A percentile compares a stretch with the other conserved stretches of the same genome.
phyloP scores from a whole-genome alignment of 2,113 vertebrate species.

The Dryoscopus gambensis region DNA sequence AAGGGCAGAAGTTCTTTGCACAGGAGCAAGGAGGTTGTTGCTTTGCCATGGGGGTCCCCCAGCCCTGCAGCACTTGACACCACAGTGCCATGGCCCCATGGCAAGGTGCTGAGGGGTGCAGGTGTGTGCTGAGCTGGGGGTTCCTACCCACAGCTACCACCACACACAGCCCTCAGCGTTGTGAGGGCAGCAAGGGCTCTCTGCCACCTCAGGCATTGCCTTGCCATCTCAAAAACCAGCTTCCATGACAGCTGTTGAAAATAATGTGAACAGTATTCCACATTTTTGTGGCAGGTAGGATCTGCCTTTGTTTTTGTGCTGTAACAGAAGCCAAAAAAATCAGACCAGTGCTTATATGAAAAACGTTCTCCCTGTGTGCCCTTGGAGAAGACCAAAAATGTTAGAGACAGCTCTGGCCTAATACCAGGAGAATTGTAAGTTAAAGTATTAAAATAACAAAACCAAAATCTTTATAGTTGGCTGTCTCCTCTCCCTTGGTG shows the following conservation, averaged over 20 bases:
- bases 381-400: constrained; percentile 3
- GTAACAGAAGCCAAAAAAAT: not conserved
- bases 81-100: rapidly evolving
- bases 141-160: not conserved
- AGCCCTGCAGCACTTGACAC: not conserved
- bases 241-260: not conserved
- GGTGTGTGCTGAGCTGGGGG: not conserved
- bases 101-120: not conserved
- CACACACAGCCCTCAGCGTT: not conserved
- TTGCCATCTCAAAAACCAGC: not conserved
- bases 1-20: not conserved
- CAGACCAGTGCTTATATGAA: not conserved
- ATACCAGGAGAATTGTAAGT: constrained; percentile 37
- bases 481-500: not conserved
- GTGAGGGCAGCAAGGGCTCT: not conserved
- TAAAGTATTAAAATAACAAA: not conserved
- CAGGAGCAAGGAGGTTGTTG: not conserved
- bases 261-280: not conserved
- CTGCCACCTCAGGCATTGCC: not conserved
- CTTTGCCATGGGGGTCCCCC: not conserved
- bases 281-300: not conserved
- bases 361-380: not conserved
- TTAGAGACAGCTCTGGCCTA: constrained; percentile 20
- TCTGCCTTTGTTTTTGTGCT: constrained; percentile 38
- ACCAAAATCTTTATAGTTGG: not conserved